These are phyloP conservation scores for Acanthococcus lagerstroemiae DNA, from an alignment of 2,888 invertebrate genomes.

Conservation along the genomic window DNA sequence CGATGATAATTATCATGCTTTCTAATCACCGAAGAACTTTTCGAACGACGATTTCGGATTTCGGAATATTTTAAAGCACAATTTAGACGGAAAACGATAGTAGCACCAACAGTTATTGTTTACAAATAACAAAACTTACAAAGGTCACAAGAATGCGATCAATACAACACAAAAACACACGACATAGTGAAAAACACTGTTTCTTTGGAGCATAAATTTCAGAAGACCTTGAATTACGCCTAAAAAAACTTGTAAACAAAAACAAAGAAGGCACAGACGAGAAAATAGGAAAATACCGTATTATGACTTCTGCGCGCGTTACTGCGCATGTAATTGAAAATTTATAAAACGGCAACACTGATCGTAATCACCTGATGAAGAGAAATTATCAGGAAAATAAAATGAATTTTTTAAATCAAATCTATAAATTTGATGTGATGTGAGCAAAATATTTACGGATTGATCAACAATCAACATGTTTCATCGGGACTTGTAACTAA, in stretches of 20 bases:
- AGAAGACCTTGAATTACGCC: conserved; percentile 26
- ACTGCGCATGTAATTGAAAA: too few relatives aligned
- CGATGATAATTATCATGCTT: conserved; percentile 17
- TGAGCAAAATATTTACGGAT: too few relatives aligned
- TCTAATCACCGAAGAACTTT: conserved; percentile 10
- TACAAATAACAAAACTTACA: conserved; percentile 23
- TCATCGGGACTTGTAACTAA: too few relatives aligned
- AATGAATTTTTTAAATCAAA: too few relatives aligned
- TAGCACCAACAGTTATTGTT: conserved; percentile 27
- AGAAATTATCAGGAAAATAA: too few relatives aligned
- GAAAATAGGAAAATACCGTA: not conserved
- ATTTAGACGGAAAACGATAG: conserved; percentile 1
- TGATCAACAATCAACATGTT: too few relatives aligned
- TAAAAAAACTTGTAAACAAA: conserved; percentile 29
- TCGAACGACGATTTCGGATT: not conserved
- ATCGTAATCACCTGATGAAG: too few relatives aligned
- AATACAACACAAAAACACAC: conserved; percentile 20
- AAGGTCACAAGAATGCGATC: conserved; percentile 26
- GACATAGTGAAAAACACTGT: conserved; percentile 25
- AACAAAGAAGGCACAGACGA: conserved; percentile 28
- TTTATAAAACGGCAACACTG: too few relatives aligned
- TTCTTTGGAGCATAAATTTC: conserved; percentile 25
- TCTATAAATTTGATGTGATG: too few relatives aligned
- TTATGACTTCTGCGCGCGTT: too few relatives aligned
- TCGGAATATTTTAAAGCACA: not conserved